Conservation (phyloP, 2,888 invertebrate species). For the Tipula lateralis region DNA sequence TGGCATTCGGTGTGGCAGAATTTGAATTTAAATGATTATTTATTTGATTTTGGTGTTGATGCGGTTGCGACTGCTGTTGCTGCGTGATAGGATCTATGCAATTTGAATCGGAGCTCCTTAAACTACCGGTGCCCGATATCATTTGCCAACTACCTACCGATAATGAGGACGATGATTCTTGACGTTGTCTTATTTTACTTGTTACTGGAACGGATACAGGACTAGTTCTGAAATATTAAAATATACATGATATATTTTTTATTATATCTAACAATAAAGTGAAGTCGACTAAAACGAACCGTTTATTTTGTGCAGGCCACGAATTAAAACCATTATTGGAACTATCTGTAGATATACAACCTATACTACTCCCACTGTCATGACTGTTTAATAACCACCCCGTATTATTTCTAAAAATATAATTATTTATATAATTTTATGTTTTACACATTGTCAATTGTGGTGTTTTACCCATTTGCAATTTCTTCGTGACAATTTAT, state of each 20-base stretch:
- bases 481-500: conserved; percentile 38
- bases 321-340: conserved; percentile 39
- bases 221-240: conserved; percentile 50
- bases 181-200: conserved; percentile 51
- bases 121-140: conserved; percentile 62
- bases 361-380: conserved; percentile 33
- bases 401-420: neutral
- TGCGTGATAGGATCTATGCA: neutral
- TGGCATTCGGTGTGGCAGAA: conserved; percentile 27
- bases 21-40: neutral
- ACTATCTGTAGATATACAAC: conserved; percentile 31
- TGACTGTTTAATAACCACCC: conserved; percentile 27
- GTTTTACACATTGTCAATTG: neutral
- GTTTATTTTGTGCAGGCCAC: conserved; percentile 41
- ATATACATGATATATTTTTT: neutral
- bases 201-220: conserved; percentile 60
- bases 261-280: no score
- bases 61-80: neutral
- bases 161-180: conserved; percentile 55
- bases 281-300: conserved; percentile 26
- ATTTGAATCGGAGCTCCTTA: conserved; percentile 51
- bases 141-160: conserved; percentile 65
- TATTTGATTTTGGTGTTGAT: neutral
- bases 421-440: neutral
- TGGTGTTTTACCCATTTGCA: conserved; percentile 40